Evolutionary conservation across 2,113 vertebrate genomes (phyloP).

Genomic region (Promerops cafer): DNA sequence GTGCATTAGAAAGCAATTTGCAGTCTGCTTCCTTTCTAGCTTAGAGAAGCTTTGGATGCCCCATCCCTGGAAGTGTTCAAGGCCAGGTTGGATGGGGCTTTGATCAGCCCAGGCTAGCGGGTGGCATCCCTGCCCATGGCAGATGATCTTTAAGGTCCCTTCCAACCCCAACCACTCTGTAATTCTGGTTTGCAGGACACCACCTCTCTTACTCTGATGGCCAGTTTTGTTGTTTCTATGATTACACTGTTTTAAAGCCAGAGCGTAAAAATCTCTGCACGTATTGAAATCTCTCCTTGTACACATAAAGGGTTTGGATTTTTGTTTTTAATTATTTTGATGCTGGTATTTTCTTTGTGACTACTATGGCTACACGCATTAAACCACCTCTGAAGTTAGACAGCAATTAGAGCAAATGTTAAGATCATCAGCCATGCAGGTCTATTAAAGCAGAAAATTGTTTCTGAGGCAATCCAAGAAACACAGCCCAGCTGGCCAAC

Average conservation of each 20-base stretch:
- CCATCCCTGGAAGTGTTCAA: background rate
- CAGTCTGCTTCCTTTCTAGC: background rate
- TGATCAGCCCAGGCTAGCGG: background rate
- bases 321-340: background rate
- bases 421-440: slow-evolving; percentile 7
- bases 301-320: background rate
- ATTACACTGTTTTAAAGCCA: background rate
- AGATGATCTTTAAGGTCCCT: background rate
- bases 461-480: slow-evolving; percentile 45
- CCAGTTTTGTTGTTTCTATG: background rate
- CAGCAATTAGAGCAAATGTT: background rate
- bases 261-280: background rate
- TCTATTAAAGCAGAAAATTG: slow-evolving; percentile 34
- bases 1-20: background rate
- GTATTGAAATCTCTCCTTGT: background rate
- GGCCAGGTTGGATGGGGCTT: background rate
- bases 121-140: background rate
- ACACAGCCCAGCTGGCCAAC: background rate
- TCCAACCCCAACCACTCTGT: background rate
- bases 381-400: background rate
- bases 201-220: background rate
- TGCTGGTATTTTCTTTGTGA: background rate
- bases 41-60: background rate
- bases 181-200: background rate
- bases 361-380: background rate